phyloP scores from a whole-genome alignment of 2,888 invertebrate species.

The Heliconius ismenius region DNA sequence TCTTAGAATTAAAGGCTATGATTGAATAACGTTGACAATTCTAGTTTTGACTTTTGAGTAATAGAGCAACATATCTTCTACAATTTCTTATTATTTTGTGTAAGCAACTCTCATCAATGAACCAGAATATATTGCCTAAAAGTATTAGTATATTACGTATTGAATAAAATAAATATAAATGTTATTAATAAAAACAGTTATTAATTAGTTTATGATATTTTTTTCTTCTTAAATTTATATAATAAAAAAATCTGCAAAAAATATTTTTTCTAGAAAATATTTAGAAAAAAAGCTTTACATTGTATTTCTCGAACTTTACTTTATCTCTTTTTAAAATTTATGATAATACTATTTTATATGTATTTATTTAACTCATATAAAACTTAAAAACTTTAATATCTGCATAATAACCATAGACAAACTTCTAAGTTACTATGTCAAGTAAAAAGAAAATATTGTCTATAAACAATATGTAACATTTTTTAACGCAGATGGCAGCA shows the following conservation, averaged over 20 bases:
- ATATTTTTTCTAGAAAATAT: background rate
- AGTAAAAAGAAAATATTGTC: conserved; percentile 39
- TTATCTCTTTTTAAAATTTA: background rate
- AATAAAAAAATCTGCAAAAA: background rate
- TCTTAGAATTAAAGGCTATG: conserved; percentile 20
- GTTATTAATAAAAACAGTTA: background rate
- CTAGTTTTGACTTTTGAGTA: conserved; percentile 30
- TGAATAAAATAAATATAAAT: background rate
- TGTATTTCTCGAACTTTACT: no score
- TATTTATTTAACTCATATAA: background rate
- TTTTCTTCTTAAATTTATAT: background rate
- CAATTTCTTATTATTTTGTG: background rate
- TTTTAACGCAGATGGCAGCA: conserved; percentile 69
- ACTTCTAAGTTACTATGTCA: background rate
- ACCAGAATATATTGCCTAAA: background rate
- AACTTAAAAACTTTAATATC: background rate
- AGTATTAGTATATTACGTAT: background rate
- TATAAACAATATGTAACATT: conserved; percentile 51
- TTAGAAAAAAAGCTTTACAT: background rate
- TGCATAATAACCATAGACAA: background rate
- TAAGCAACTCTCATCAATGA: conserved; percentile 2
- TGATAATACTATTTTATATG: background rate
- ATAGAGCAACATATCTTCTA: conserved; percentile 12
- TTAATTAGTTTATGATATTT: background rate
- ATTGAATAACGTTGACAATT: conserved; percentile 13